phyloP scores from a whole-genome alignment of 2,113 vertebrate genomes.

The Marmota monax region DNA sequence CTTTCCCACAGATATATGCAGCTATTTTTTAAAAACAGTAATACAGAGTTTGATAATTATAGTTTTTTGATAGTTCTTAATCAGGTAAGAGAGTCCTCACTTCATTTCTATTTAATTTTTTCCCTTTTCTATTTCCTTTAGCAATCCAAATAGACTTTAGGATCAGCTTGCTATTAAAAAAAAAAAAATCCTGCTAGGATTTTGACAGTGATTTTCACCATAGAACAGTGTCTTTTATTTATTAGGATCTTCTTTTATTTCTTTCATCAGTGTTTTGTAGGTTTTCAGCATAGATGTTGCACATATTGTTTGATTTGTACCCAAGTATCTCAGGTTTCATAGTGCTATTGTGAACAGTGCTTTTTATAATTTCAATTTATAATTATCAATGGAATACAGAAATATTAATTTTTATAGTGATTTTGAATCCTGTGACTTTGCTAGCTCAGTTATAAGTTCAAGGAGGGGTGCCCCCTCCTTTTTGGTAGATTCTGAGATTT shows the following conservation, averaged over 20 bases:
- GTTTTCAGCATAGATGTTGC: neutral
- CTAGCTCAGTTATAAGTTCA: neutral
- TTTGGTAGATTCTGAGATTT: neutral
- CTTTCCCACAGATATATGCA: neutral
- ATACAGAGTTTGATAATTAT: neutral
- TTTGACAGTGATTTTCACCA: neutral
- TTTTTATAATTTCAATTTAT: constrained; percentile 5
- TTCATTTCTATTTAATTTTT: neutral
- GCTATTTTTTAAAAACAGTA: neutral
- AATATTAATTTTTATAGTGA: neutral
- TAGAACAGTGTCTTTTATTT: neutral
- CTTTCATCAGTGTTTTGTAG: neutral
- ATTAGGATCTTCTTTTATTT: neutral
- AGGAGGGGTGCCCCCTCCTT: neutral
- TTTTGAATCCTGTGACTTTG: neutral
- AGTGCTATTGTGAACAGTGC: neutral
- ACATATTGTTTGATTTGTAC: neutral
- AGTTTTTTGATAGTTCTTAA: neutral
- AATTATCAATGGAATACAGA: neutral
- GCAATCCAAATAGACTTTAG: neutral
- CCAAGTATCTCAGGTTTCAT: neutral
- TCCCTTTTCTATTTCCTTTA: neutral
- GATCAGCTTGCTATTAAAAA: neutral
- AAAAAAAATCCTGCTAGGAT: neutral
- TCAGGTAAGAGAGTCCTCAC: neutral